These are phyloP conservation scores for Phytoseiulus persimilis DNA, from an alignment of 2,888 invertebrate genomes.

Conservation along the genomic window DNA sequence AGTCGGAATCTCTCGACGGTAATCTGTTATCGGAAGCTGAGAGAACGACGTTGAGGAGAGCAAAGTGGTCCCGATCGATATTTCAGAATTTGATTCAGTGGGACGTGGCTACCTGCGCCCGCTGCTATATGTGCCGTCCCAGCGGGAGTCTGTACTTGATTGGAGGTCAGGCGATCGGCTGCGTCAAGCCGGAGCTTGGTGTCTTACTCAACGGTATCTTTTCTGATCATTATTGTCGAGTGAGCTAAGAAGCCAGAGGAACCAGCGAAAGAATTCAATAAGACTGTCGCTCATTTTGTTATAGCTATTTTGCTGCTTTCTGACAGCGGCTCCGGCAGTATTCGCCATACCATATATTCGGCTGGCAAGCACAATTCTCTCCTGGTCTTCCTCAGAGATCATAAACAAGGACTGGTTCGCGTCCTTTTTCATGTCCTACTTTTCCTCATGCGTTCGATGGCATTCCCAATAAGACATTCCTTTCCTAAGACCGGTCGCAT, in stretches of 20 bases:
- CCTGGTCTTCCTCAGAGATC: conserved; percentile 5
- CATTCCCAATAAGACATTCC: neutral
- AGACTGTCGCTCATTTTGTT: neutral
- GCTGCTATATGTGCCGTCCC: neutral
- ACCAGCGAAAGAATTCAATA: neutral
- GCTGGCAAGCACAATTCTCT: neutral
- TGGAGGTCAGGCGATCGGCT: no score
- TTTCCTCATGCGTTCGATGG: neutral
- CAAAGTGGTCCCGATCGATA: neutral
- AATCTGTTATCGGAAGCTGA: neutral
- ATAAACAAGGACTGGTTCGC: neutral
- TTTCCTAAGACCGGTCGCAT: conserved; percentile 5
- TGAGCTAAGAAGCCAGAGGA: neutral
- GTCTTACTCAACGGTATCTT: neutral
- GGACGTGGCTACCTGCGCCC: neutral
- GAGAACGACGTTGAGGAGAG: neutral
- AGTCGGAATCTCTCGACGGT: neutral
- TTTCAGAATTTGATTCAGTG: neutral
- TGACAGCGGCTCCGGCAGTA: neutral
- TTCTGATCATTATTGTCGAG: neutral
- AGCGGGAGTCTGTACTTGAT: no score
- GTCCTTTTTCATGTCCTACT: neutral
- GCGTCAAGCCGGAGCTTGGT: no score
- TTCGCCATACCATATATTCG: neutral
- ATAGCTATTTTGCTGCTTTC: neutral